A percentile compares a stretch with the other conserved stretches of the same genome.
Evolutionary conservation across 2,113 vertebrate genomes (phyloP).

Genomic region (Halichoerus grypus): DNA sequence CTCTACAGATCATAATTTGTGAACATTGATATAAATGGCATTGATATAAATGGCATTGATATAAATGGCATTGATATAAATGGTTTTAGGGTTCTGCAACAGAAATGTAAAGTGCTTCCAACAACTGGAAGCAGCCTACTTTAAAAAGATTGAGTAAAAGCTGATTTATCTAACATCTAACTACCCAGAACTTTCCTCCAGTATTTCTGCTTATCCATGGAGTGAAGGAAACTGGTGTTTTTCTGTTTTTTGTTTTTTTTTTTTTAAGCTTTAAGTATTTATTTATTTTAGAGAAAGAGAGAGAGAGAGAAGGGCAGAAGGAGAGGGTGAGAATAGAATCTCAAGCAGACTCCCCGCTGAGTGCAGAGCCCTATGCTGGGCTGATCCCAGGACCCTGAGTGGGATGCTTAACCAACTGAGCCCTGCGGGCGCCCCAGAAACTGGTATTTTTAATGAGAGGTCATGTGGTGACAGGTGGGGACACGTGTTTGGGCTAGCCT

Average conservation of each 20-base stretch:
- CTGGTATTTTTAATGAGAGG: not conserved
- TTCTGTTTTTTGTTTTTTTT: no score
- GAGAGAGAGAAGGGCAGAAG: not conserved
- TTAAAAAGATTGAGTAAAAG: not conserved
- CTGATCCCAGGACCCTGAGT: not conserved
- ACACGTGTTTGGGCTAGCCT: accelerated
- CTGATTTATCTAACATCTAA: not conserved
- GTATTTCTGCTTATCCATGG: not conserved
- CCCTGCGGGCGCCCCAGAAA: not conserved
- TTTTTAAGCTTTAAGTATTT: not conserved
- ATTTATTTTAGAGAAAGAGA: not conserved
- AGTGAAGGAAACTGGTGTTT: not conserved
- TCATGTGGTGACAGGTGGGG: not conserved
- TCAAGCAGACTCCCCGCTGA: not conserved
- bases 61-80: not conserved
- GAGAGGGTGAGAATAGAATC: not conserved
- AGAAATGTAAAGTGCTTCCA: not conserved
- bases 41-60: accelerated
- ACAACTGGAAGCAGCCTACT: not conserved
- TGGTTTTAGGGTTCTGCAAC: not conserved
- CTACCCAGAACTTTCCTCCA: not conserved
- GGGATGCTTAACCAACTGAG: not conserved
- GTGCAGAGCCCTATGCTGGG: not conserved
- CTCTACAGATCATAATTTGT: no score
- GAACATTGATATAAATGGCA: not conserved